Conservation (phyloP, 2,888 invertebrate genomes). For the Halictus quadricinctus region DNA sequence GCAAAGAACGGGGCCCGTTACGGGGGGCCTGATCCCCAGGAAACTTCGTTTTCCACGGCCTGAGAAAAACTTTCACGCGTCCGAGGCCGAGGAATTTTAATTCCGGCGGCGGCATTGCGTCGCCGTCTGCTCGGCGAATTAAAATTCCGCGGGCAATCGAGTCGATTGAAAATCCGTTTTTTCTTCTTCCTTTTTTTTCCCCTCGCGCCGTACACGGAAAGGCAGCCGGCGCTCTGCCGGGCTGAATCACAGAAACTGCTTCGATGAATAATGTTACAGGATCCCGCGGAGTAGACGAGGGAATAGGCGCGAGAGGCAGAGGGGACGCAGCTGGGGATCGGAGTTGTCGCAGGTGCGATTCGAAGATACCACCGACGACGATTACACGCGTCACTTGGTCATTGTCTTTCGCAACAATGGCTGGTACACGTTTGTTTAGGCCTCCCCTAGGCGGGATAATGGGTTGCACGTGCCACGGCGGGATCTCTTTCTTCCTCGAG, state of each 20-base stretch:
- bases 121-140: background rate
- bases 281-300: background rate
- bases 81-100: constrained; percentile 25
- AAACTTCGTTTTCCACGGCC: background rate
- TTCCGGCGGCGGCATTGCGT: background rate
- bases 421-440: constrained; percentile 45
- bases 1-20: background rate
- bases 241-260: background rate
- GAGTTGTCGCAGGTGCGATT: constrained; percentile 32
- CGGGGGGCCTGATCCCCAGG: background rate
- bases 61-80: constrained; percentile 9
- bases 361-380: constrained; percentile 40
- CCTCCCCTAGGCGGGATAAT: constrained; percentile 37
- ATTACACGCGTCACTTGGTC: constrained; percentile 63
- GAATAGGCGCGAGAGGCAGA: background rate
- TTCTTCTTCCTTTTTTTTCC: background rate
- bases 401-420: constrained; percentile 61
- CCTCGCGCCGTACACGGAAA: background rate
- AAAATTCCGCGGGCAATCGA: constrained; percentile 24
- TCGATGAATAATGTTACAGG: background rate
- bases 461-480: constrained; percentile 52
- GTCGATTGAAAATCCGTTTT: constrained; percentile 24
- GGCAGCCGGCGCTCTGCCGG: background rate
- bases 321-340: background rate
- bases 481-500: constrained; percentile 49